Evolutionary conservation across 2,888 invertebrate genomes (phyloP), one percentile per base, ranked within the genome.

Genomic region (Cantharis lateralis): DNA sequence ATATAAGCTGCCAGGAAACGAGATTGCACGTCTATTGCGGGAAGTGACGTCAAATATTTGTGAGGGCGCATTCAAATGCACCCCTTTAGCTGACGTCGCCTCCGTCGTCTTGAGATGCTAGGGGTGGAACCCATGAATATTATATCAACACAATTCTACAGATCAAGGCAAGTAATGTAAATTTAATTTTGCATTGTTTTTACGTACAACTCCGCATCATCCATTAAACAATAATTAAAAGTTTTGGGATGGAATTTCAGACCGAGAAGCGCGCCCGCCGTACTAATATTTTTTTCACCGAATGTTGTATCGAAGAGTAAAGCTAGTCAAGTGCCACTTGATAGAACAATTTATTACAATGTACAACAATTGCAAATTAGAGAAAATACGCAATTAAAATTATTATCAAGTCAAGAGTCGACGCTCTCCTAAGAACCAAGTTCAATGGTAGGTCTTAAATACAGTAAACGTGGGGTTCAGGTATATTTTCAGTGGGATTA

Each of bases 11-110:
- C 75, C 80, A 76, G 81, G 80, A 82, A 80, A 77, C 79, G 77
- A 74, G 77, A 66, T 77, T 76, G 79, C 81, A 80, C 81, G 80
- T 80, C 75, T 78, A 71, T 74, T 70, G 70, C 72, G 77, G 80
- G 80, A 78, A 79, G 77, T 72, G 77, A 76, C 74, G 76, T 72
- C 74, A 74, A 79, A 78, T 70, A 78, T 74, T 78, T 78, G 80
- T 80, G 80, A 80, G 81, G 81, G 79, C 74, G 80, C 81, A 82
- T 78, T 78, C 80, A 82, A 82, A 82, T 82, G 81, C 81, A 81
- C 82, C 81, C 82, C 81, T 80, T 80, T 80, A 71, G 73, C 73
- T 80, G 78, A 78, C 71, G 72, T 69, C 78, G 74, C 71, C 70
- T 70, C 72, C 68, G 63, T 70, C 77, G 79, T 79, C 81, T 80